Evolutionary conservation across 1,140 invertebrate genomes (phyloP).

Genomic region (Leptinotarsa lineolata): DNA sequence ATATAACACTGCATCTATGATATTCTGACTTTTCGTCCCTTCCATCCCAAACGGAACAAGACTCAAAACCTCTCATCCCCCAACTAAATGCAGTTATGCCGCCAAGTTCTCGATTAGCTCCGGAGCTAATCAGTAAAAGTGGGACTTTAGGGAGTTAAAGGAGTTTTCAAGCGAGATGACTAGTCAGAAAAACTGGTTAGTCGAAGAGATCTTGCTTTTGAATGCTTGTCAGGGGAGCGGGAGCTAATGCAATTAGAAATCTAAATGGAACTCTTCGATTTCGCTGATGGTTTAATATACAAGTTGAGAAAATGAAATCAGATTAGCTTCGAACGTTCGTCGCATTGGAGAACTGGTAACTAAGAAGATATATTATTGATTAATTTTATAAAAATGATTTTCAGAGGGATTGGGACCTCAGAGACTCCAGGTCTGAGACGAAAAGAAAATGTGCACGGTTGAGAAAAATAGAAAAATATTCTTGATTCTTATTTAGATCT

Average conservation of each 20-base stretch:
- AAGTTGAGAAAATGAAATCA: slow-evolving; percentile 9
- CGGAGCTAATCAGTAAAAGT: slow-evolving; percentile 19
- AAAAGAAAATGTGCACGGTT: no score
- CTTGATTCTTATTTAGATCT: no score
- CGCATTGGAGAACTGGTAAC: no score
- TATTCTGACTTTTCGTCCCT: no score
- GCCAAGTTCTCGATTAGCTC: slow-evolving; percentile 3
- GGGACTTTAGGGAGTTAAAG: slow-evolving; percentile 10
- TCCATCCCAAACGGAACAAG: no score
- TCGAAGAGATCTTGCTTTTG: background rate
- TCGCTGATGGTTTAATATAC: slow-evolving; percentile 10
- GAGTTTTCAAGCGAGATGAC: background rate
- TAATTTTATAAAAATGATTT: no score
- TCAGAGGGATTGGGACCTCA: no score
- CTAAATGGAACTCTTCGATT: slow-evolving; percentile 17
- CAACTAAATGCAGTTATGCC: background rate
- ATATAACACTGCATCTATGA: no score
- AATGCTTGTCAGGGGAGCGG: slow-evolving; percentile 18
- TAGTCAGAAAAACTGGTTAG: slow-evolving; percentile 14
- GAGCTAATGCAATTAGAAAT: slow-evolving; percentile 23
- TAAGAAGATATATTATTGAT: no score
- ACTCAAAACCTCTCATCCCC: background rate
- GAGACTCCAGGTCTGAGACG: no score
- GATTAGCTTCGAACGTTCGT: background rate
- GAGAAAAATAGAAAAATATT: no score